A percentile compares a stretch with the other conserved stretches of the same genome.
These are phyloP conservation scores for Triplophysa dalaica DNA, from an alignment of 2,113 vertebrate genomes.

Conservation along the genomic window DNA sequence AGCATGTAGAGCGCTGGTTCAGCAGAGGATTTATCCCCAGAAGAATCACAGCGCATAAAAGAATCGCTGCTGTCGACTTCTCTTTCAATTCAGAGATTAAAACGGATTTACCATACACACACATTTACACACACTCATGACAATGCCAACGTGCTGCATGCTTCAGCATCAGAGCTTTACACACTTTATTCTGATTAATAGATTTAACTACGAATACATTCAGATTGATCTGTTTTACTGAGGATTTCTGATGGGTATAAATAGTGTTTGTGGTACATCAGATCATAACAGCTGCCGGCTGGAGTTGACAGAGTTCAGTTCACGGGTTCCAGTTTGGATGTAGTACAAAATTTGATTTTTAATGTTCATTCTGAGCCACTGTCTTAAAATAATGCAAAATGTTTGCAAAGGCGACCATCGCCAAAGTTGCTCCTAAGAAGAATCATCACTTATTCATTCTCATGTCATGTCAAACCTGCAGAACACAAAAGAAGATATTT, in stretches of 20 bases:
- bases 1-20: slow-evolving; percentile 64
- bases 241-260: slow-evolving; percentile 6
- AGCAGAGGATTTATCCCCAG: slow-evolving; percentile 66
- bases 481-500: no score
- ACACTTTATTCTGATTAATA: neutral
- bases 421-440: no score
- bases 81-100: slow-evolving; percentile 77
- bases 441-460: no score
- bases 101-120: slow-evolving; percentile 57
- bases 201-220: neutral
- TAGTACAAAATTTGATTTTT: no score
- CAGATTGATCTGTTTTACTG: neutral
- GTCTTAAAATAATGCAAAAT: no score
- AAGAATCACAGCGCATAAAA: slow-evolving; percentile 72
- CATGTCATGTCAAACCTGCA: no score
- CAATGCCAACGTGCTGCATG: neutral
- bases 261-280: slow-evolving; percentile 5
- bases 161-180: neutral
- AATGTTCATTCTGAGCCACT: no score
- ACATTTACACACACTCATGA: slow-evolving; percentile 33
- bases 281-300: slow-evolving; percentile 3
- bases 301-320: neutral
- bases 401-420: no score
- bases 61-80: slow-evolving; percentile 71
- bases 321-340: neutral